Conservation (phyloP, 2,797 vertebrate genomes). For the Sebastes dallii region DNA sequence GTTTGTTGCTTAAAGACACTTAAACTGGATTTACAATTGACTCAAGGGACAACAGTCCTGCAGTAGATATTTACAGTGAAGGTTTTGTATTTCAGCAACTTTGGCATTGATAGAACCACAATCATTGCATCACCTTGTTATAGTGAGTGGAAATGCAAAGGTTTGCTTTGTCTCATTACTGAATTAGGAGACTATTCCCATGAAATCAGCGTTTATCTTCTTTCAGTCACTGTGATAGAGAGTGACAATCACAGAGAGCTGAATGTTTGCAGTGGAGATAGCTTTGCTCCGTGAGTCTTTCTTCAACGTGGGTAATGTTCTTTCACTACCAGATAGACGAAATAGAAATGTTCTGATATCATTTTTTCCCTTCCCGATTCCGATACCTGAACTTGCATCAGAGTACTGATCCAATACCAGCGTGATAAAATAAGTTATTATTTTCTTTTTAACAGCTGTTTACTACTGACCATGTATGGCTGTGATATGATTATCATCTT, state of each 20-base stretch:
- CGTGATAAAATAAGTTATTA: too few species aligned
- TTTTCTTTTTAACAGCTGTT: too few species aligned
- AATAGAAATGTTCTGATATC: too few species aligned
- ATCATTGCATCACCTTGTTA: not conserved
- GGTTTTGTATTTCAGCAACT: not conserved
- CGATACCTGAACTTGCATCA: too few species aligned
- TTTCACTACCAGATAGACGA: not conserved
- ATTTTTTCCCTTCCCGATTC: too few species aligned
- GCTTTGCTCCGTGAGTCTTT: not conserved
- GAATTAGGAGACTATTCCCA: not conserved
- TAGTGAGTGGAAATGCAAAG: not conserved
- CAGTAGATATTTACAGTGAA: not conserved
- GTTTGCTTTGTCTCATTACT: not conserved
- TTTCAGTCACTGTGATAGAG: not conserved
- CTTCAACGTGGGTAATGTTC: not conserved
- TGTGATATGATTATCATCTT: too few species aligned
- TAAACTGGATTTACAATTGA: not conserved
- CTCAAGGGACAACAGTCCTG: not conserved
- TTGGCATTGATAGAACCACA: not conserved
- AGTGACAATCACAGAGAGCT: too few species aligned
- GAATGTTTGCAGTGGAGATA: not conserved
- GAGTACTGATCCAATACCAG: too few species aligned
- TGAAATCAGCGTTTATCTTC: not conserved
- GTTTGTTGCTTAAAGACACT: not conserved
- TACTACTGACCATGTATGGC: too few species aligned